Evolutionary conservation across 2,888 invertebrate genomes (phyloP).

Genomic region (Ornithoptera priamus): DNA sequence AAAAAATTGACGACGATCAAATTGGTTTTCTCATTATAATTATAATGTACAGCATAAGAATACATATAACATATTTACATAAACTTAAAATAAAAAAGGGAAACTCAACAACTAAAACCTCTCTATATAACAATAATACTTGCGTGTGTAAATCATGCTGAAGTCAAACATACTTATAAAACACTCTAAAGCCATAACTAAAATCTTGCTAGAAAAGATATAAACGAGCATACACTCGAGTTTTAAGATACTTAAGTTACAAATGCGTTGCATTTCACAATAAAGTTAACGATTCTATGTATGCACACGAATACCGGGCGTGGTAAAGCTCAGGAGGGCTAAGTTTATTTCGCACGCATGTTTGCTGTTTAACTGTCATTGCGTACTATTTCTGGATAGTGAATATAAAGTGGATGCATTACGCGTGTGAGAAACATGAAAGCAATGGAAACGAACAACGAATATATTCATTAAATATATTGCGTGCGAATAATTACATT

Average conservation of each 20-base stretch:
- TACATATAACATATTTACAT: no score
- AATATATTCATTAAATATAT: background rate
- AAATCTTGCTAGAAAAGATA: background rate
- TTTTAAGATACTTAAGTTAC: conserved; percentile 1
- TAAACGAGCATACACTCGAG: background rate
- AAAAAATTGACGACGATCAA: no score
- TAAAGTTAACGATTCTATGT: conserved; percentile 12
- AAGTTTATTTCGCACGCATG: conserved; percentile 27
- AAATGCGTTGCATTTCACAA: conserved; percentile 4
- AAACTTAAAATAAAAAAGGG: no score
- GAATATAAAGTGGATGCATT: conserved; percentile 28
- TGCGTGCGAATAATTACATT: background rate
- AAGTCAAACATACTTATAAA: background rate
- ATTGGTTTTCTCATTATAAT: no score
- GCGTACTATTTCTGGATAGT: conserved; percentile 32
- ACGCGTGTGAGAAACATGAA: background rate
- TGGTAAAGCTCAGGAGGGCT: conserved; percentile 24
- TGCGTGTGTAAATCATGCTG: background rate
- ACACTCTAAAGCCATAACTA: background rate
- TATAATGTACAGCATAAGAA: no score
- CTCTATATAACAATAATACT: background rate
- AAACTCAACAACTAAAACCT: no score
- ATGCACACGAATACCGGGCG: conserved; percentile 16
- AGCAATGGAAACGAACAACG: background rate
- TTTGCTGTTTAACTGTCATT: conserved; percentile 33